Conservation (phyloP, 1,140 invertebrate genomes). For the Drosophila mayri region DNA sequence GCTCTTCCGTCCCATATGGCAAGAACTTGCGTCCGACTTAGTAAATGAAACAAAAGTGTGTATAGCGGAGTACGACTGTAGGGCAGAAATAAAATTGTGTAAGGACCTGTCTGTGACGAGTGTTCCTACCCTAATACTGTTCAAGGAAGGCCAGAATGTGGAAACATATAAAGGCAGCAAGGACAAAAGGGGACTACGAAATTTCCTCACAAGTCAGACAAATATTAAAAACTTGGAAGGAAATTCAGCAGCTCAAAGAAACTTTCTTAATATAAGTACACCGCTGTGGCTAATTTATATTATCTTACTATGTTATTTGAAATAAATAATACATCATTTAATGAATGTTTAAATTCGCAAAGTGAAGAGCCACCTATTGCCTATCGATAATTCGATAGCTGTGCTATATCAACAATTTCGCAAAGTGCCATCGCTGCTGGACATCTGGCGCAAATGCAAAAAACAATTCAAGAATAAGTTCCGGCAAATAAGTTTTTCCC, state of each 20-base stretch:
- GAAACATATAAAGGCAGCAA: constrained; percentile 2
- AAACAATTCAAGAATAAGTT: constrained; percentile 2
- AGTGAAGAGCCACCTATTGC: too few relatives aligned
- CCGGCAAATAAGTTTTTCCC: not conserved
- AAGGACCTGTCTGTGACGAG: not conserved
- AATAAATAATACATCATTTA: not conserved
- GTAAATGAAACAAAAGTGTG: constrained; percentile 12
- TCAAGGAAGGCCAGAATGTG: constrained; percentile 2
- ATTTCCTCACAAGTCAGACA: not conserved
- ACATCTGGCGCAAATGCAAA: constrained; percentile 35
- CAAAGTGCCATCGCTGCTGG: constrained; percentile 5
- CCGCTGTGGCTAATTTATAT: not conserved
- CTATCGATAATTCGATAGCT: constrained; percentile 12
- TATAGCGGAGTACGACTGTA: constrained; percentile 23
- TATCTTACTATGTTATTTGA: not conserved
- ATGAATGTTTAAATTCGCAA: not conserved
- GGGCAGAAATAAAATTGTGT: constrained; percentile 1
- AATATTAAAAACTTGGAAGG: not conserved
- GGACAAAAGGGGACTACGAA: not conserved
- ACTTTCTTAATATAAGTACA: not conserved
- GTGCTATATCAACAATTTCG: too few relatives aligned
- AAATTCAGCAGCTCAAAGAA: not conserved
- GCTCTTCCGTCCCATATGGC: not conserved
- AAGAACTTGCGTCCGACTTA: constrained; percentile 3
- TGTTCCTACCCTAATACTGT: constrained; percentile 9